Evolutionary conservation across 2,113 vertebrate species (phyloP).

Genomic region (Saimiri boliviensis): DNA sequence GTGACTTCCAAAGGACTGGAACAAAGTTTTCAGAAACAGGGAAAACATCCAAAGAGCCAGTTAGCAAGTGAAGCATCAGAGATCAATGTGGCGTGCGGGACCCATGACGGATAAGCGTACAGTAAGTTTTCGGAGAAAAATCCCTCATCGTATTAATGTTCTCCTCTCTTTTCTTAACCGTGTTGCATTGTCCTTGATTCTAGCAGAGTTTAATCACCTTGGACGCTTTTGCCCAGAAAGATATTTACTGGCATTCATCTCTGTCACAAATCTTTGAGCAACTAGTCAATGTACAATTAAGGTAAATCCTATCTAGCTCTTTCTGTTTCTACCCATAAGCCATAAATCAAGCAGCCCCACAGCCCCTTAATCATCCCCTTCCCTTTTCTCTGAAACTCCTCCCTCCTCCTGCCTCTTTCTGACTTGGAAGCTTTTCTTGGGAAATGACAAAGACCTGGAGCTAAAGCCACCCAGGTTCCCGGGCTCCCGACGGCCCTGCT

Average conservation of each 20-base stretch:
- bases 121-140: background rate
- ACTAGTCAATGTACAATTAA: conserved; percentile 37
- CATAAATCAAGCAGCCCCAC: conserved; percentile 19
- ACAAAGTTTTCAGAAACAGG: background rate
- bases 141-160: background rate
- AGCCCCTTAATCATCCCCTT: background rate
- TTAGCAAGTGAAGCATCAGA: background rate
- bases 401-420: background rate
- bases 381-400: background rate
- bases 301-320: conserved; percentile 31
- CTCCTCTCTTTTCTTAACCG: background rate
- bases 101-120: fast-evolving
- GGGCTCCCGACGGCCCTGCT: background rate
- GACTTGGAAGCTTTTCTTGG: background rate
- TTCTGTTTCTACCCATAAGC: conserved; percentile 51
- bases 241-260: conserved; percentile 41
- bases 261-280: background rate
- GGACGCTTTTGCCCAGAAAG: conserved; percentile 32
- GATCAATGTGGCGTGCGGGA: fast-evolving
- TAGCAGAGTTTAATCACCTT: conserved; percentile 58
- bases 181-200: background rate
- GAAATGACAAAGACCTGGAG: background rate
- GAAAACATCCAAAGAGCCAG: background rate
- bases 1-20: background rate
- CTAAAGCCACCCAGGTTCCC: background rate